A percentile compares a stretch with the other conserved stretches of the same genome.
Evolutionary conservation across 2,113 vertebrate species (phyloP).

Genomic region (Oophaga pumilio): DNA sequence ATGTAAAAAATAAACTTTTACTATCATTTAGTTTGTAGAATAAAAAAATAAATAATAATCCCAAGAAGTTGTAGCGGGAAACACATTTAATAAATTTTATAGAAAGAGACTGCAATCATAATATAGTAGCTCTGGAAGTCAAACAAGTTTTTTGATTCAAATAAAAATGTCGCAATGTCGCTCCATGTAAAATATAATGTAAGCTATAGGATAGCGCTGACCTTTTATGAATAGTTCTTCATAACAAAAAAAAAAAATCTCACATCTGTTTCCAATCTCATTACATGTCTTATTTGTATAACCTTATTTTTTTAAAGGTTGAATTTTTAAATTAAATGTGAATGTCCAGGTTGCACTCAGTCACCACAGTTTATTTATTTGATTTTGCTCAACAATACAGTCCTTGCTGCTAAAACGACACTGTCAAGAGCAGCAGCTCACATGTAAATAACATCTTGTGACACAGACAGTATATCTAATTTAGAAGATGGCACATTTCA

Average conservation of each 20-base stretch:
- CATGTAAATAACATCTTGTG: slow-evolving; percentile 52
- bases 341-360: slow-evolving; percentile 52
- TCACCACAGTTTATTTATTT: slow-evolving; percentile 52
- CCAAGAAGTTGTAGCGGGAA: background rate
- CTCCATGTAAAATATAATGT: slow-evolving; percentile 45
- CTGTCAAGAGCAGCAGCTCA: slow-evolving; percentile 17
- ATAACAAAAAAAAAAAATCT: slow-evolving; percentile 52
- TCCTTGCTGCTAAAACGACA: slow-evolving; percentile 34
- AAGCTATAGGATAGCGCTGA: slow-evolving; percentile 51
- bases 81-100: background rate
- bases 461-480: slow-evolving; percentile 46
- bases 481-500: slow-evolving; percentile 32
- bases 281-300: slow-evolving; percentile 59
- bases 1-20: background rate
- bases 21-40: background rate
- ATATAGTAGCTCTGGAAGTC: background rate
- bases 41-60: background rate
- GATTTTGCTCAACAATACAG: slow-evolving; percentile 40
- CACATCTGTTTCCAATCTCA: slow-evolving; percentile 58
- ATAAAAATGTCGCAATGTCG: slow-evolving; percentile 34
- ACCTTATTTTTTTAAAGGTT: slow-evolving; percentile 57
- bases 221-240: slow-evolving; percentile 55
- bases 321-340: slow-evolving; percentile 57
- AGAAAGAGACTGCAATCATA: background rate
- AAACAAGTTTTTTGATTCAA: slow-evolving; percentile 34